Evolutionary conservation across 2,113 vertebrate genomes (phyloP).

Genomic region (Hippocampus zosterae): DNA sequence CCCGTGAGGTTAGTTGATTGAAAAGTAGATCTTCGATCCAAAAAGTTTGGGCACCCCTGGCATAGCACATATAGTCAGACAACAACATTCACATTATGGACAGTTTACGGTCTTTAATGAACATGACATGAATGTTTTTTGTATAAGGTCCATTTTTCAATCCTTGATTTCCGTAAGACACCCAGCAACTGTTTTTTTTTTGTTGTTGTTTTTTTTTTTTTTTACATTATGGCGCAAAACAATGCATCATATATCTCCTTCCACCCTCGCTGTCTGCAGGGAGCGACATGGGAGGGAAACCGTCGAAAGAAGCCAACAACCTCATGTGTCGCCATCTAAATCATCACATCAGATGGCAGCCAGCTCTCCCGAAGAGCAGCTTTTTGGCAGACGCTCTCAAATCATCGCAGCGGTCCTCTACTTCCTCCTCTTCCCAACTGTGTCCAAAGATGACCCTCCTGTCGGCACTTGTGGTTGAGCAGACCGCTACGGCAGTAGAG

Average conservation of each 20-base stretch:
- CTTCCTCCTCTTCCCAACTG: slow-evolving; percentile 50
- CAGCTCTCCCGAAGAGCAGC: slow-evolving; percentile 36
- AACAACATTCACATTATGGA: too few species aligned
- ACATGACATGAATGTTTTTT: too few species aligned
- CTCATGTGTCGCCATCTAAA: slow-evolving; percentile 42
- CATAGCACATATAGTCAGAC: too few species aligned
- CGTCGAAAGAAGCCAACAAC: slow-evolving; percentile 19
- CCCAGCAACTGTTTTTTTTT: too few species aligned
- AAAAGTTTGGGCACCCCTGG: too few species aligned
- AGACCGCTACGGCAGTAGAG: slow-evolving; percentile 29
- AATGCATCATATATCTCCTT: background rate
- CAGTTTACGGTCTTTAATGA: too few species aligned
- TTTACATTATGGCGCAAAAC: too few species aligned
- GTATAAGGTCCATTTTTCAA: too few species aligned
- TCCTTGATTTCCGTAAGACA: too few species aligned
- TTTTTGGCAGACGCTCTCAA: slow-evolving; percentile 48
- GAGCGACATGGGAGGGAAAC: slow-evolving; percentile 16
- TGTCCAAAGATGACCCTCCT: slow-evolving; percentile 60
- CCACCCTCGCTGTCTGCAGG: slow-evolving; percentile 46
- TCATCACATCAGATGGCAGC: slow-evolving; percentile 43
- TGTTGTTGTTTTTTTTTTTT: too few species aligned
- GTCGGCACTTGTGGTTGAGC: slow-evolving; percentile 54
- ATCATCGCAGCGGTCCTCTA: slow-evolving; percentile 22
- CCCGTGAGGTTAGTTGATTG: too few species aligned
- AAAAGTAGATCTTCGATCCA: too few species aligned